phyloP scores from a whole-genome alignment of 2,113 vertebrate species.

The Chamaea fasciata region DNA sequence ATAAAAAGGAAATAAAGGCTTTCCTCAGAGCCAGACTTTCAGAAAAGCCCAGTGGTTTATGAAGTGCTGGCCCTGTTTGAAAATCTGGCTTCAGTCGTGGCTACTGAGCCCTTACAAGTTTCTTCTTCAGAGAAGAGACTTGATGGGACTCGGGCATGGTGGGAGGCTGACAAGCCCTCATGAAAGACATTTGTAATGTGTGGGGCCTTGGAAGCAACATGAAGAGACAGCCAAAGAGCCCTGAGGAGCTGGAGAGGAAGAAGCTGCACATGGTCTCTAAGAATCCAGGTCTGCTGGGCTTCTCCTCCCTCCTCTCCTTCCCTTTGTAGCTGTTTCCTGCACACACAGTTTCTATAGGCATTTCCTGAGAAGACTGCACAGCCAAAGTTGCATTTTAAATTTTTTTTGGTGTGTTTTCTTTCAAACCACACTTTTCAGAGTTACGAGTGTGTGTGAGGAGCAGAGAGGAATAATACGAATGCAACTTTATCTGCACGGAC shows the following conservation, averaged over 20 bases:
- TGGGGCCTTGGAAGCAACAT: background rate
- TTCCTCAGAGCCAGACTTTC: background rate
- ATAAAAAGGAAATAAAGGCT: background rate
- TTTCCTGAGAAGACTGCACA: background rate
- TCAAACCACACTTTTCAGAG: background rate
- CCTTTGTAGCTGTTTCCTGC: constrained; percentile 7
- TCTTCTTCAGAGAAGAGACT: background rate
- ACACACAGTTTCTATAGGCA: background rate
- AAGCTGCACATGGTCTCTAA: background rate
- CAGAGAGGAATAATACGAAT: background rate
- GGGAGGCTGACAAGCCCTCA: background rate
- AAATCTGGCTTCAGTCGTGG: constrained; percentile 5
- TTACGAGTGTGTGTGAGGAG: background rate
- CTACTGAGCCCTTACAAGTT: constrained; percentile 6
- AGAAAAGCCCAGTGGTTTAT: background rate
- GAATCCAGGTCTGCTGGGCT: background rate
- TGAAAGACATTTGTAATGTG: background rate
- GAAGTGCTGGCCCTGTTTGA: background rate
- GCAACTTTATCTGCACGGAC: background rate
- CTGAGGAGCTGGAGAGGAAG: background rate
- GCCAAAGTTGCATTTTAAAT: background rate
- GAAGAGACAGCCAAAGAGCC: background rate
- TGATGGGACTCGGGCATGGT: background rate
- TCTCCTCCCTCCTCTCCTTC: background rate
- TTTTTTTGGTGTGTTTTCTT: background rate